Evolutionary conservation across 1,140 invertebrate species (phyloP), one percentile per base, ranked within the genome.

Genomic region (Dolichoris vasculosae): DNA sequence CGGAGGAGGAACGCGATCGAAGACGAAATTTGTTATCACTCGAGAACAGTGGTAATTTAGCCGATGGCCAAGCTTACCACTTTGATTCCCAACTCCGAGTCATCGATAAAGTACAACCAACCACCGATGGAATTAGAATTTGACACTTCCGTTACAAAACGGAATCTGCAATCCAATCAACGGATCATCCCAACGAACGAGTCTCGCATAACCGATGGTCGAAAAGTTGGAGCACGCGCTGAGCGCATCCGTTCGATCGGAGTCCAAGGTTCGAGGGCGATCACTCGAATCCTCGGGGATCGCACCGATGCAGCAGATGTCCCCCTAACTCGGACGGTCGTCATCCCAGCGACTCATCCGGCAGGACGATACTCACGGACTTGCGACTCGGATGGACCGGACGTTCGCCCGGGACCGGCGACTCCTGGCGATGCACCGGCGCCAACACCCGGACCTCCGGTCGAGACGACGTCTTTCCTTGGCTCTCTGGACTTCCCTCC

Each of bases 301-400:
- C 90, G 88, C 91, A 93, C 79, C 91, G 91, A 80, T 91, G 91
- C 59, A 93, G 88, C 85, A 92, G 91, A 59, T 73, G 69, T 26
- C 91, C 91, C 2, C 75, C 55, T 83, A 88, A 3, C 89, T 89
- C 67, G 90, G 90, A 26, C 23, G 55, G 55, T 13, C 17, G 91
- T 93, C 92, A 93, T 91, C 91, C 92, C 64, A 81, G 86, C 79
- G 88, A 88, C 26, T 92, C 89, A n/a, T 93, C 91, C 46, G 92
- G 92, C 32, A 93, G 86, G 71, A 93, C 87, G 88, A 93, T 93
- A 90, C 92, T 93, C 82, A 93, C 92, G 73, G 92, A 93, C 85
- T 93, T 93, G 73, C 92, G 91, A 78, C 84, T 89, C n/a, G 86
- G 83, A 32, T 76, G 80, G 77, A 0, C 0, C 13, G 23, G 0